Evolutionary conservation across 1,140 invertebrate genomes (phyloP).

Genomic region (Luehdorfia chinensis): DNA sequence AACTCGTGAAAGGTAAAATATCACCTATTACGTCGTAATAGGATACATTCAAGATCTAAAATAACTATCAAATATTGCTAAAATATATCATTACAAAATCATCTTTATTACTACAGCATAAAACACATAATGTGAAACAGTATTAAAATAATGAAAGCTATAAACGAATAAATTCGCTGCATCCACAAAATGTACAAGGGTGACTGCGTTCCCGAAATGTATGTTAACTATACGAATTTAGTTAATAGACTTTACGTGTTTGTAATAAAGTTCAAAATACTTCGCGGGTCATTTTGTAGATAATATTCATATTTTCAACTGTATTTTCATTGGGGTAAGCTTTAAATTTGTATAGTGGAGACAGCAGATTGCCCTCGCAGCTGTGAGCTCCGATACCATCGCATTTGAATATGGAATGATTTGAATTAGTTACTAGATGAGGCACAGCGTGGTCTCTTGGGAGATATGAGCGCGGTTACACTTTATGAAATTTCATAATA

Average conservation of each 20-base stretch:
- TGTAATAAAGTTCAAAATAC: slow-evolving; percentile 12
- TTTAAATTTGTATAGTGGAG: slow-evolving; percentile 3
- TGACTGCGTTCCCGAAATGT: slow-evolving; percentile 3
- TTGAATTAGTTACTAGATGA: slow-evolving; percentile 15
- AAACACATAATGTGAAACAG: slow-evolving; percentile 14
- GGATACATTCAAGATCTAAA: background rate
- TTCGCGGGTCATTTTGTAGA: slow-evolving; percentile 4
- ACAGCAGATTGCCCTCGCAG: slow-evolving; percentile 9
- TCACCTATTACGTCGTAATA: background rate
- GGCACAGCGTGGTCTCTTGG: slow-evolving; percentile 4
- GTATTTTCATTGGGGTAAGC: slow-evolving; percentile 6
- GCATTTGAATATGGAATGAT: slow-evolving; percentile 15
- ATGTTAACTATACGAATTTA: slow-evolving; percentile 5
- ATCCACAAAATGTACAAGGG: slow-evolving; percentile 10
- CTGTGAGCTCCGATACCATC: slow-evolving; percentile 8
- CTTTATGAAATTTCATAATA: slow-evolving; percentile 12
- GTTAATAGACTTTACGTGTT: slow-evolving; percentile 6
- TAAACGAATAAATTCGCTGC: slow-evolving; percentile 14
- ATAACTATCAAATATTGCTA: slow-evolving; percentile 13
- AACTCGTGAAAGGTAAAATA: background rate
- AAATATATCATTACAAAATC: slow-evolving; percentile 10
- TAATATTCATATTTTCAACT: slow-evolving; percentile 6
- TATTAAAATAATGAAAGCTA: slow-evolving; percentile 16
- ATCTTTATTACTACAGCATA: slow-evolving; percentile 7
- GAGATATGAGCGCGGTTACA: slow-evolving; percentile 8